Percentiles rank a stretch among this genome's conserved stretches.
Evolutionary conservation across 2,113 vertebrate genomes (phyloP).

Genomic region (Anhinga rufa): DNA sequence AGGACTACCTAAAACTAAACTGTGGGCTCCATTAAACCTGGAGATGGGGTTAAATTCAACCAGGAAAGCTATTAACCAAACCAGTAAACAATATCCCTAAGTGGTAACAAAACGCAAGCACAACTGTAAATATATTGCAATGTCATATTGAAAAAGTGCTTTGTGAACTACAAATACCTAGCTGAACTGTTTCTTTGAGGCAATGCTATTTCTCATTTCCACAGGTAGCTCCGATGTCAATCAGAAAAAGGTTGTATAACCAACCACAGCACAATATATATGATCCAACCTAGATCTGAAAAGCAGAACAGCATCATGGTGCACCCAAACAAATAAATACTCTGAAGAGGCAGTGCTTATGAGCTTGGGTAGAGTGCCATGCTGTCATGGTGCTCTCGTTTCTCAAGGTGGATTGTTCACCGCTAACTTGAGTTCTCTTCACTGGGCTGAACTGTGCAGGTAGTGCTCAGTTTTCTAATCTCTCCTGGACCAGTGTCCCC

Average conservation of each 20-base stretch:
- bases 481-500: neutral
- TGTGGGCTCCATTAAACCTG: neutral
- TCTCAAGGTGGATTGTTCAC: neutral
- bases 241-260: neutral
- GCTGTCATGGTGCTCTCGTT: neutral
- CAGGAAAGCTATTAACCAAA: neutral
- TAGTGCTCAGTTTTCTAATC: neutral
- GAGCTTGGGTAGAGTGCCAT: neutral
- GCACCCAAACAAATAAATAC: neutral
- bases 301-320: neutral
- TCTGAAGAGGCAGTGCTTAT: neutral
- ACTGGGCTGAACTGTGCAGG: neutral
- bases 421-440: neutral
- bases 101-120: neutral
- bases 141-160: neutral
- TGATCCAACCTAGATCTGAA: neutral
- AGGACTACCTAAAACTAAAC: neutral
- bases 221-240: neutral
- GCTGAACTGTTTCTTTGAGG: neutral
- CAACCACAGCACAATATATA: neutral
- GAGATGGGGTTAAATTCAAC: neutral
- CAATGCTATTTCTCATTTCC: neutral
- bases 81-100: neutral
- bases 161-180: neutral
- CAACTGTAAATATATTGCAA: neutral